Evolutionary conservation across 2,797 vertebrate genomes (phyloP), one percentile per base, ranked within the genome.

Genomic region (Echiichthys vipera): DNA sequence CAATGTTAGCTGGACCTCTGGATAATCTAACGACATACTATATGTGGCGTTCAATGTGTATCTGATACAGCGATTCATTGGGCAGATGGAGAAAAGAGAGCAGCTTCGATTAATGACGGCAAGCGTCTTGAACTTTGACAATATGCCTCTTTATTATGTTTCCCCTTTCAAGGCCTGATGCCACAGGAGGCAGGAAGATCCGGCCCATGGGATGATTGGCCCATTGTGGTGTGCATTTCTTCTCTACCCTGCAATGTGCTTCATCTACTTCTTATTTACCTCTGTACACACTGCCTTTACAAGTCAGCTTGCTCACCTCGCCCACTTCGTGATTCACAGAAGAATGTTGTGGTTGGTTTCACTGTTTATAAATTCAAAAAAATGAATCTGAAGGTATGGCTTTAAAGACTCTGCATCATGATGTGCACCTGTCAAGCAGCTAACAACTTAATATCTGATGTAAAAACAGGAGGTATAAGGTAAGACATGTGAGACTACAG

Each of bases 121-220:
- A 57, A 58, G 70, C 73, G 81, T 84, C 76, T 79, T 83, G 81
- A 84, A 86, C 77, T 90, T 85, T 88, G 79, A 88, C 86, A 83
- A 71, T 66, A 65, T 74, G 45, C 39, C 75, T 82, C 72, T 77
- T 80, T 80, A 88, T 86, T 81, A 53, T 83, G 83, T 86, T 84
- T 91, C 85, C 51, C 56, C 64, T 81, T 77, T 74, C 57, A 71
- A 79, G 78, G 64, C 74, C 78, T 65, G 71, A 65, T 81, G 84
- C 73, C 39, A 45, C 51, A 63, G 51, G 79, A 80, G 65, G 72
- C 69, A 79, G 80, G 78, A 75, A 69, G 62, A 77, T 83, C 65
- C 78, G 30, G 18, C 87, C 87, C 78, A 80, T 78, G 81, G 81
- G 76, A 37, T n/a, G 36, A 85, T 79, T 70, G 81, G 69, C 62